phyloP scores from a whole-genome alignment of 2,888 invertebrate genomes.

The Hydraecia micacea region DNA sequence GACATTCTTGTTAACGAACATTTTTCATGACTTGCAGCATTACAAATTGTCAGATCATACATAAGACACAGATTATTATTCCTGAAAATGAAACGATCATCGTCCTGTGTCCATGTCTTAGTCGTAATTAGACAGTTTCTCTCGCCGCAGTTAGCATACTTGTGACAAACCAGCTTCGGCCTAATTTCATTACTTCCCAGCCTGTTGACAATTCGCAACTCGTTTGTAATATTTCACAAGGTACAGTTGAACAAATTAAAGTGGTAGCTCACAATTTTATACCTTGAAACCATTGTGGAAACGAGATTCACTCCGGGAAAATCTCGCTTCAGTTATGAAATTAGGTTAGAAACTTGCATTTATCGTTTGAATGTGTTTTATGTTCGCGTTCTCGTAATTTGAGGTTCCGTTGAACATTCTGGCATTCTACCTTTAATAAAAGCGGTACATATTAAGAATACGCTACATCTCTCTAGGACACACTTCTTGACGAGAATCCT shows the following conservation, averaged over 20 bases:
- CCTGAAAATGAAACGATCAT: neutral
- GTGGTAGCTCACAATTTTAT: conserved; percentile 52
- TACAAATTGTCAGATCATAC: neutral
- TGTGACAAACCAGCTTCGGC: conserved; percentile 19
- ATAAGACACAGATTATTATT: neutral
- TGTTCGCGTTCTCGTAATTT: conserved; percentile 15
- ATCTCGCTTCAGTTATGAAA: conserved; percentile 57
- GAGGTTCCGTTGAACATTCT: conserved; percentile 13
- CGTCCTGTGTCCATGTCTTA: neutral
- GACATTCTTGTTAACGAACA: neutral
- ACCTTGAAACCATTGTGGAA: conserved; percentile 54
- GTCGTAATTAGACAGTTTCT: conserved; percentile 2
- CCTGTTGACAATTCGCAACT: conserved; percentile 61
- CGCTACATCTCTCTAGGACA: neutral
- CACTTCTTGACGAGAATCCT: neutral
- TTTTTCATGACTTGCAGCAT: neutral
- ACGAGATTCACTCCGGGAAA: conserved; percentile 51
- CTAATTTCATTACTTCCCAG: conserved; percentile 63
- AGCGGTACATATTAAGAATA: neutral
- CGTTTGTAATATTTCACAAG: conserved; percentile 60
- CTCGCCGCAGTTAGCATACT: conserved; percentile 21
- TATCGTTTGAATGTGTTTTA: conserved; percentile 52
- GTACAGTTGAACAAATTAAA: conserved; percentile 57
- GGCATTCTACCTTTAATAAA: neutral
- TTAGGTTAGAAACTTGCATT: conserved; percentile 58